Evolutionary conservation across 2,888 invertebrate genomes (phyloP), one percentile per base, ranked within the genome.

Genomic region (Dione vanillae): DNA sequence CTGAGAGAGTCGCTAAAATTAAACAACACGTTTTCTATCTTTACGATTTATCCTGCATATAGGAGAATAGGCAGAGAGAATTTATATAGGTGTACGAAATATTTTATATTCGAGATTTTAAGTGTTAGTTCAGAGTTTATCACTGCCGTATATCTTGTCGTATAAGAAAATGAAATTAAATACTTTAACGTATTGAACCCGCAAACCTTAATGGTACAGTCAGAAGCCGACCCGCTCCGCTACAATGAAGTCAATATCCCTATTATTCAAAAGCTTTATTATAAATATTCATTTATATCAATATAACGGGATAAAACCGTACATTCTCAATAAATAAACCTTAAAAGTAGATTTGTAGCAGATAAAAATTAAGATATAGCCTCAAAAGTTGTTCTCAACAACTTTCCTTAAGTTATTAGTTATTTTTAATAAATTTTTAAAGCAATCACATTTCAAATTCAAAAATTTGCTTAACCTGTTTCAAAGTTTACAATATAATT

Each of bases 281-380:
- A 27, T 27, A 27, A 27, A 27, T 27, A 27, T 27, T 27, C 51
- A 56, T 40, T 67, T 41, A 54, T 16, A 45, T 43, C n/a, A 61
- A 61, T n/a, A 45, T 61, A 45, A 61, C 61, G 61, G 45, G 12
- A 59, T 10, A n/a, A 45, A 45, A 45, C 59, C 20, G 59, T 43
- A 41, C 3, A 59, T 43, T 59, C 9, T 45, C 35, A 35, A 45
- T 35, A 61, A 35, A 61, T n/a, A 43, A n/a, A 27, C 27, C 27
- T 56, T 35, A 45, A 35, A 45, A 45, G 27, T 45, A 61, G 45
- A 61, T 45, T 20, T n/a, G n/a, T 61, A 61, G 27, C n/a, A 61
- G 37, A 40, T 56, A 37, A 5, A 56, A 56, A 56, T 56, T 56
- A 12, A 56, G 37, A 56, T 56, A 12, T 56, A 40, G 6, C 11